These are phyloP conservation scores for Pituophis catenifer DNA, from an alignment of 2,113 vertebrate genomes.

Conservation along the genomic window DNA sequence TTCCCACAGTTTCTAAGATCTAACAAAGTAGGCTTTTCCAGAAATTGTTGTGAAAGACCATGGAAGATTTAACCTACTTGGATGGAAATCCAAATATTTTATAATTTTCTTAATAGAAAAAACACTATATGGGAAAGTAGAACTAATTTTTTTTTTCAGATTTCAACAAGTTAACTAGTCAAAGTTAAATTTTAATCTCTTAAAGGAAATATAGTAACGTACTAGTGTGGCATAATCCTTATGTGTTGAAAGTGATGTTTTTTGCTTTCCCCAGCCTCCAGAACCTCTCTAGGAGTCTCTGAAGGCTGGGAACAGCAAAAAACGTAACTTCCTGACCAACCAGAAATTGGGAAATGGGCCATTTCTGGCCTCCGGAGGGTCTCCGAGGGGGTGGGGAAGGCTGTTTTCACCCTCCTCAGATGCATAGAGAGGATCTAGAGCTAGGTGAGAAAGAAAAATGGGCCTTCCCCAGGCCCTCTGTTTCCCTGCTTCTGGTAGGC, in stretches of 20 bases:
- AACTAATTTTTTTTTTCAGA: neutral
- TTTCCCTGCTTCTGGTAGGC: too few relatives aligned
- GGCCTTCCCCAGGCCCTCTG: too few relatives aligned
- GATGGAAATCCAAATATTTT: neutral
- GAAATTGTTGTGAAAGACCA: neutral
- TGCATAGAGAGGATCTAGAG: too few relatives aligned
- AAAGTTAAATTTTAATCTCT: neutral
- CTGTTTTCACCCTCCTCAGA: too few relatives aligned
- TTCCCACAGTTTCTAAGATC: neutral
- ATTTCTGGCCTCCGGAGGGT: too few relatives aligned
- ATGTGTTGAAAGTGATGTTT: neutral
- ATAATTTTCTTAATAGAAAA: neutral
- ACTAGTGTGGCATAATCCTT: neutral
- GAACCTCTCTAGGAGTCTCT: too few relatives aligned
- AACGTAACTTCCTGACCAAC: too few relatives aligned
- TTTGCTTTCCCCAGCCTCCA: too few relatives aligned
- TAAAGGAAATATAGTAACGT: neutral
- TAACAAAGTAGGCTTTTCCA: neutral
- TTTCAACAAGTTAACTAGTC: neutral
- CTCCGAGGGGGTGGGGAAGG: too few relatives aligned
- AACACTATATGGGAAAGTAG: neutral
- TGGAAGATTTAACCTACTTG: neutral
- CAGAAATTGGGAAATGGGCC: too few relatives aligned
- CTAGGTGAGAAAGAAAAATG: too few relatives aligned
- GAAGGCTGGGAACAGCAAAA: too few relatives aligned